Evolutionary conservation across 2,113 vertebrate genomes (phyloP).

Genomic region (Heloderma charlesbogerti): DNA sequence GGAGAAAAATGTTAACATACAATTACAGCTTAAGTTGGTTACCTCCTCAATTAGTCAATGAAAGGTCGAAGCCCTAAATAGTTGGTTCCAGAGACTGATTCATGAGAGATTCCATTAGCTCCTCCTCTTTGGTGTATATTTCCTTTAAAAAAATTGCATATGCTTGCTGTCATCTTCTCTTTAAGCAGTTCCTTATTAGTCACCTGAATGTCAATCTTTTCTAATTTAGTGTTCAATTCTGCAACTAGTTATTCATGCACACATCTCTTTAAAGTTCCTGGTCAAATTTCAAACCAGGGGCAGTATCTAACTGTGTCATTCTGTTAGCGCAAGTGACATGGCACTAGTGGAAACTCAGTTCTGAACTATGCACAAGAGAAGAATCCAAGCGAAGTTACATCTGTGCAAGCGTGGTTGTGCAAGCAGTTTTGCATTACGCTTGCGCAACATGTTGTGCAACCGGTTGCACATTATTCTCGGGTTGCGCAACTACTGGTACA

Average conservation of each 20-base stretch:
- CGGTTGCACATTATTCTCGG: too few relatives aligned
- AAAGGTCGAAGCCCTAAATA: neutral
- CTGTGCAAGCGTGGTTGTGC: too few relatives aligned
- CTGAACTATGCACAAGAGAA: too few relatives aligned
- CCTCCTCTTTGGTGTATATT: neutral
- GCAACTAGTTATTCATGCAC: neutral
- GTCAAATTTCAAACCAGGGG: neutral
- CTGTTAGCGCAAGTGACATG: too few relatives aligned
- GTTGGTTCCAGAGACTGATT: neutral
- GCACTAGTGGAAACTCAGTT: too few relatives aligned
- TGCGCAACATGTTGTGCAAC: too few relatives aligned
- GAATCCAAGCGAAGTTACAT: too few relatives aligned
- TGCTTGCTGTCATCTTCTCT: neutral
- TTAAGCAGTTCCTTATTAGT: neutral
- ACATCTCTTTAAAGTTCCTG: neutral
- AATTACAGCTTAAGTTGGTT: neutral
- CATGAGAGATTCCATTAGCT: neutral
- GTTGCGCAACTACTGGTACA: too few relatives aligned
- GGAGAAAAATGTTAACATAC: neutral
- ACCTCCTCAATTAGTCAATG: constrained; percentile 2
- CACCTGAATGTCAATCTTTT: neutral
- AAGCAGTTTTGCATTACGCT: too few relatives aligned
- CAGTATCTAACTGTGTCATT: too few relatives aligned
- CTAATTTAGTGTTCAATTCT: neutral
- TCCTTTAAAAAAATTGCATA: neutral